These are phyloP conservation scores for Taurulus bubalis DNA, from an alignment of 2,113 vertebrate genomes.

Conservation along the genomic window DNA sequence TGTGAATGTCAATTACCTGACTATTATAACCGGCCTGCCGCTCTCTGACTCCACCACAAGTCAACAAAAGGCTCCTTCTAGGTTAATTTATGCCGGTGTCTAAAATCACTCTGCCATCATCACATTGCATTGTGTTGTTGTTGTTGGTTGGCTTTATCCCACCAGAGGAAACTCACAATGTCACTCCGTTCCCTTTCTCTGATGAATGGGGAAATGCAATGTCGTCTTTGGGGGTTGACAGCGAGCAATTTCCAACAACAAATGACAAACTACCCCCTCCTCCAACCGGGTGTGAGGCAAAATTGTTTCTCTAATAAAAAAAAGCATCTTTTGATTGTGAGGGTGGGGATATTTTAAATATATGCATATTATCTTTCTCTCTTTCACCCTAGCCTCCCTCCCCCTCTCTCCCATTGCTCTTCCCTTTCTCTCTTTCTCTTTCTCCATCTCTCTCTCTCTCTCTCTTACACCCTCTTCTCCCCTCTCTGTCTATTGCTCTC, in stretches of 20 bases:
- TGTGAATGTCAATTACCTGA: conserved; percentile 69
- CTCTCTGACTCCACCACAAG: conserved; percentile 19
- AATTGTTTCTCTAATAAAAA: conserved; percentile 83
- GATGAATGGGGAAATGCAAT: conserved; percentile 78
- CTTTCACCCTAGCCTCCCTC: conserved; percentile 73
- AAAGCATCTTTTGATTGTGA: conserved; percentile 82
- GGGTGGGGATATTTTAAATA: conserved; percentile 81
- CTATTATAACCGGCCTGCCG: conserved; percentile 47
- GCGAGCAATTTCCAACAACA: conserved; percentile 78
- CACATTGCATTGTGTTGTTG: conserved; percentile 63
- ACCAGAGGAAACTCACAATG: conserved; percentile 77
- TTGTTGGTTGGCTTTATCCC: conserved; percentile 64
- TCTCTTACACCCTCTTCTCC: conserved; percentile 55
- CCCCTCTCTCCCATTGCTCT: conserved; percentile 49
- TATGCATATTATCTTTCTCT: conserved; percentile 84
- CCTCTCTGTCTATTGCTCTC: conserved; percentile 61
- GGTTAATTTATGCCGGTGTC: conserved; percentile 70
- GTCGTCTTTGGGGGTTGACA: conserved; percentile 78
- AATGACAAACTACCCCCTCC: conserved; percentile 77
- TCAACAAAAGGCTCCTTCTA: conserved; percentile 63
- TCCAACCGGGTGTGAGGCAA: conserved; percentile 64
- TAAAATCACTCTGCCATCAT: conserved; percentile 62
- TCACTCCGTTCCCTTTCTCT: conserved; percentile 74
- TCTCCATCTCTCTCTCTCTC: conserved; percentile 38
- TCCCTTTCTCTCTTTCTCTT: conserved; percentile 36